Evolutionary conservation across 2,888 invertebrate species (phyloP).

Genomic region (Formica aserva): DNA sequence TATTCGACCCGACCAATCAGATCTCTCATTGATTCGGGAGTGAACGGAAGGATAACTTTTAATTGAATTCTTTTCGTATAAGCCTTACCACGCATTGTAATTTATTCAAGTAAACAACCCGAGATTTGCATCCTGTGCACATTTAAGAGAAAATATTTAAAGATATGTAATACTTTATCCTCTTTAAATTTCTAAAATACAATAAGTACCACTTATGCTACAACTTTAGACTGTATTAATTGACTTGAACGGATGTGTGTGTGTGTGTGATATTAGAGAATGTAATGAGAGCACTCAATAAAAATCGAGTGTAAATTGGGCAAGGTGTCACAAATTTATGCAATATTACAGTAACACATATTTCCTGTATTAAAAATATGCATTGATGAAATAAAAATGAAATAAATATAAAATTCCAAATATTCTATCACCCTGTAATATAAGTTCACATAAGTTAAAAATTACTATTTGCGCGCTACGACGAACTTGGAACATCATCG

Average conservation of each 20-base stretch:
- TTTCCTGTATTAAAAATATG: not conserved
- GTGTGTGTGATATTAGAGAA: not conserved
- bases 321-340: not conserved
- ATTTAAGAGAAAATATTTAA: constrained; percentile 35
- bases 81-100: not conserved
- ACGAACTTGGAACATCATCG: not conserved
- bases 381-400: not conserved
- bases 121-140: constrained; percentile 38
- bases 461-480: not conserved
- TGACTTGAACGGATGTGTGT: constrained; percentile 12
- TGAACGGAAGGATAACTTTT: constrained; percentile 46
- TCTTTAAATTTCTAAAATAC: constrained; percentile 29
- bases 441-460: not conserved
- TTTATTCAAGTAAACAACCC: constrained; percentile 30
- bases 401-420: not conserved
- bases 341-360: not conserved
- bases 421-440: not conserved
- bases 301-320: not conserved
- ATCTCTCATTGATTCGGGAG: constrained; percentile 22
- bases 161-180: not conserved
- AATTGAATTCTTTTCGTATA: constrained; percentile 48
- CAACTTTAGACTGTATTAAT: constrained; percentile 21
- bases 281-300: not conserved
- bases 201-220: not conserved
- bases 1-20: constrained; percentile 39